Base-by-base conservation (phyloP, 37 sponge, comb jelly and placozoan genomes). In the Crambe crambe region DNA sequence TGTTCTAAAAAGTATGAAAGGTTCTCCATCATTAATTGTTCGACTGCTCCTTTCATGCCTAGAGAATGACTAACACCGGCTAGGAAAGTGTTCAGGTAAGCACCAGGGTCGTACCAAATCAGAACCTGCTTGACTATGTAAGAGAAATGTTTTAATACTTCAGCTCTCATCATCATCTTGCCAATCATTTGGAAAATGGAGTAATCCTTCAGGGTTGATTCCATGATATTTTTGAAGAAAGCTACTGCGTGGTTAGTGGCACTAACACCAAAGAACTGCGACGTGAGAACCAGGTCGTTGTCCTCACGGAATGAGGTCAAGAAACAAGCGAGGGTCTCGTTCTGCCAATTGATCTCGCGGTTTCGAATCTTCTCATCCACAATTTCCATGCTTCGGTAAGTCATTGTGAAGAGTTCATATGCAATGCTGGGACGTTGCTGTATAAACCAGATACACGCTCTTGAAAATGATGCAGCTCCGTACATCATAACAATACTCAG, bases 101-200 rank as follows among this genome's bases (percentile, higher is more conserved):
- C 43, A 1, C 74, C 74, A 32, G 82, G 82, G 20, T 37, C 54
- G 20, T 64, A 27, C 82, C 82, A 82, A 6, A 3, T 71, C 73
- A 82, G 72, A 25, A 73, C 21, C 0, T 64, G 42, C 74, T 60
- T 71, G 25, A 72, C 44, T 15, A 73, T 63, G 47, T 31, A 62
- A 29, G 47, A 21, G 35, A 73, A 72, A 31, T 73, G 62, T 27
- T 42, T 42, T 9, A 82, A 23, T 22, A 82, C 37, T 8, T 63
- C 3, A 3, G 82, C 61, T 17, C 29, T 26, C 31, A 35, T 60
- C 3, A 82, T 65, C 15, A 61, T 37, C 26, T 42, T 73, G n/a
- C 39, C n/a, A 10, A 73, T 42, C 0, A 20, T 25, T 0, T 37
- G 37, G 35, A 73, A 73, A 0, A 59, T 0, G 23, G 61, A 73